These are phyloP conservation scores for Aphis gossypii DNA, from an alignment of 1,140 invertebrate species.

Conservation along the genomic window DNA sequence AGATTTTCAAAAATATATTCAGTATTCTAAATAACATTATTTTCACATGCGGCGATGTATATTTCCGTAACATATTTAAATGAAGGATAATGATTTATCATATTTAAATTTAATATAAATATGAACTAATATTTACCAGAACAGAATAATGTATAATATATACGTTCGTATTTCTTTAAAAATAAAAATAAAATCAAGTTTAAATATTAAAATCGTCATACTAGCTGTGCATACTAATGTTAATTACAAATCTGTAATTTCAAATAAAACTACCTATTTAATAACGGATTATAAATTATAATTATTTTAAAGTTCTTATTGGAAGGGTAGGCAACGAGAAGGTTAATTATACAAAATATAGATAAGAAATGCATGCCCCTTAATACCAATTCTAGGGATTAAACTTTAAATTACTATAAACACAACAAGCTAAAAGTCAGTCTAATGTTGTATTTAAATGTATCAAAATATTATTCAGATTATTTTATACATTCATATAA, in stretches of 20 bases:
- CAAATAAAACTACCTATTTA: neutral
- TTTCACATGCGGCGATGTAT: neutral
- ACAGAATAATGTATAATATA: neutral
- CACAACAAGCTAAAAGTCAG: neutral
- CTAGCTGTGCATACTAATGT: neutral
- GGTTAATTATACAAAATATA: slow-evolving; percentile 5
- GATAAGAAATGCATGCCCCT: neutral
- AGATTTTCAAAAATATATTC: neutral
- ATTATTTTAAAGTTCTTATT: neutral
- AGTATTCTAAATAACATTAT: neutral
- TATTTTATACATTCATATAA: no score
- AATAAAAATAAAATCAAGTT: neutral
- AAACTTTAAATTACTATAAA: slow-evolving; percentile 1
- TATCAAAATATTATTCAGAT: neutral
- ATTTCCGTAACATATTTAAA: neutral
- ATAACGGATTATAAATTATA: neutral
- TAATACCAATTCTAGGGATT: neutral
- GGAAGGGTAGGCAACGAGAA: neutral
- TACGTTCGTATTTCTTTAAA: neutral
- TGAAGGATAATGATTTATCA: neutral
- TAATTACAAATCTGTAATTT: neutral
- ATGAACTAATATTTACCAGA: neutral
- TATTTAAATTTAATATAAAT: neutral
- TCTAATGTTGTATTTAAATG: neutral
- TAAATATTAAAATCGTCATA: neutral